Evolutionary conservation across 2,113 vertebrate genomes (phyloP).

Genomic region (Pachyramphus minor): DNA sequence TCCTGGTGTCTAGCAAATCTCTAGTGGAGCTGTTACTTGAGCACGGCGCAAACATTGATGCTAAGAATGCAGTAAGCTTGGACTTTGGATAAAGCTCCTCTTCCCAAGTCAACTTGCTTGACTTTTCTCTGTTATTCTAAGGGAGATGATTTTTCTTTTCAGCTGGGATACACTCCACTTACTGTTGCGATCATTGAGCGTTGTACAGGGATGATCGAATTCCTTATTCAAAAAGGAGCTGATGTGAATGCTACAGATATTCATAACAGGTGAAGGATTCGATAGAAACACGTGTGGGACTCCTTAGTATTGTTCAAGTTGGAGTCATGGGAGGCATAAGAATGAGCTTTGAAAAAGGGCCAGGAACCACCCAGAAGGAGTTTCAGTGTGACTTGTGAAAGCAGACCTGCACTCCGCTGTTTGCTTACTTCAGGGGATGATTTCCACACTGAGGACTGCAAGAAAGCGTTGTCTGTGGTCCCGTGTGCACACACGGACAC

Average conservation of each 20-base stretch:
- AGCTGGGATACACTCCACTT: constrained; percentile 81
- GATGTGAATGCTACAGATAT: constrained; percentile 66
- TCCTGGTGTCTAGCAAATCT: constrained; percentile 58
- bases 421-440: accelerated
- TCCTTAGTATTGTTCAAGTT: neutral
- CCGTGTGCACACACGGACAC: accelerated
- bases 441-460: neutral
- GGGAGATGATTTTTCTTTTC: neutral
- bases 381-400: neutral
- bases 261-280: constrained; percentile 40
- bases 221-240: constrained; percentile 78
- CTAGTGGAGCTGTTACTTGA: constrained; percentile 74
- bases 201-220: constrained; percentile 76
- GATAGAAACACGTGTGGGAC: accelerated
- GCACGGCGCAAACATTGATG: constrained; percentile 73
- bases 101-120: neutral
- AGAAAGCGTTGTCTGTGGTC: neutral
- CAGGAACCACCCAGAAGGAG: neutral
- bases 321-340: neutral
- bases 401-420: accelerated
- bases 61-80: constrained; percentile 76
- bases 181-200: constrained; percentile 73
- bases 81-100: neutral
- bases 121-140: neutral
- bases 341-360: neutral